phyloP scores from a whole-genome alignment of 2,888 invertebrate species.

The Scaptomyza flava region DNA sequence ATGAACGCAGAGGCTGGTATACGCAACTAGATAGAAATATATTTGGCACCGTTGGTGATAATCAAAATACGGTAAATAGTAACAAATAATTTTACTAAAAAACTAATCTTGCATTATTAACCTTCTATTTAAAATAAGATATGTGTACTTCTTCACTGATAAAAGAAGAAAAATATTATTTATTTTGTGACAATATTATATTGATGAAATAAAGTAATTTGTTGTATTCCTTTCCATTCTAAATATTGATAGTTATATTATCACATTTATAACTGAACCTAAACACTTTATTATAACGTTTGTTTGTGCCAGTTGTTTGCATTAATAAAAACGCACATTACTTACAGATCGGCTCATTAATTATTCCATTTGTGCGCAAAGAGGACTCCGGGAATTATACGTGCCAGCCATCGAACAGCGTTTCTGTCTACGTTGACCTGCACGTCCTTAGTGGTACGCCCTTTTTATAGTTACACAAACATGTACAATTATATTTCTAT shows the following conservation, averaged over 20 bases:
- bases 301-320: too few relatives aligned
- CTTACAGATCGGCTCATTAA: conserved; percentile 84
- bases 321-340: conserved; percentile 41
- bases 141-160: too few relatives aligned
- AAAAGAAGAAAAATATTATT: too few relatives aligned
- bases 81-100: too few relatives aligned
- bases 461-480: neutral
- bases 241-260: too few relatives aligned
- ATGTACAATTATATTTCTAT: neutral
- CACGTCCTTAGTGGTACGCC: conserved; percentile 94
- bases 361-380: conserved; percentile 84
- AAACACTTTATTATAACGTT: too few relatives aligned
- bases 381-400: conserved; percentile 91
- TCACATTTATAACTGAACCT: too few relatives aligned
- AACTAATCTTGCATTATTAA: too few relatives aligned
- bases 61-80: conserved; percentile 82
- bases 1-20: conserved; percentile 83
- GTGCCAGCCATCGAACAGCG: conserved; percentile 96
- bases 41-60: conserved; percentile 81
- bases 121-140: too few relatives aligned
- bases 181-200: too few relatives aligned
- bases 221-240: too few relatives aligned
- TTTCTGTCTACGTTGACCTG: conserved; percentile 93
- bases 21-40: conserved; percentile 83
- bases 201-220: too few relatives aligned